Percentiles rank a stretch among this genome's conserved stretches.
These are phyloP conservation scores for Rotaria sp. DNA, from an alignment of 2,888 invertebrate species.

Conservation along the genomic window DNA sequence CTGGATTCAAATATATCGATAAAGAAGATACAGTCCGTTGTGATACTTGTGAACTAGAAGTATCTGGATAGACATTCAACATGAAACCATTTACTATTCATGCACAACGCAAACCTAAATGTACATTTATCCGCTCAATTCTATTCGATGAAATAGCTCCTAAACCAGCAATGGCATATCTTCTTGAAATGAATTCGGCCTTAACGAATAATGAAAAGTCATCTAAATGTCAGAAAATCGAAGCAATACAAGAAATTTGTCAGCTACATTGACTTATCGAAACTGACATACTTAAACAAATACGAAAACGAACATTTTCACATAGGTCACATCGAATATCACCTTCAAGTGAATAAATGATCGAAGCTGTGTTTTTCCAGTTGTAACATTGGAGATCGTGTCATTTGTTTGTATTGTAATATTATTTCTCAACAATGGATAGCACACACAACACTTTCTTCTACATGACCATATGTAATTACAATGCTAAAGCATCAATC, in stretches of 20 bases:
- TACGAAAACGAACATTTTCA: not conserved
- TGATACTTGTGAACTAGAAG: not conserved
- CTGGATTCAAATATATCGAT: not conserved
- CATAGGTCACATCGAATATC: not conserved
- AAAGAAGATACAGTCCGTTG: not conserved
- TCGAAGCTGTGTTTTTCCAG: not conserved
- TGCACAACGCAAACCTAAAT: not conserved
- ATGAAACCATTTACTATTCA: not conserved
- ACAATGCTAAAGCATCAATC: not conserved
- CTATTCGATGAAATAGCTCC: not conserved
- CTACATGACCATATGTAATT: not conserved
- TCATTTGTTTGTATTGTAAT: not conserved
- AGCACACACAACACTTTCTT: not conserved
- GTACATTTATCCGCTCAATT: not conserved
- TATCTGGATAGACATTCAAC: not conserved
- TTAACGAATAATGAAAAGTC: not conserved
- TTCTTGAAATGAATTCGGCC: not conserved
- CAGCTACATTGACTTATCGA: not conserved
- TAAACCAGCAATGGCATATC: not conserved
- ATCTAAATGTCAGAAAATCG: not conserved
- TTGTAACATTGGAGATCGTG: not conserved
- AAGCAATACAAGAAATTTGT: not conserved
- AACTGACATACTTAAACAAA: not conserved
- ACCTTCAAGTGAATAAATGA: not conserved
- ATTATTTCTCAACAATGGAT: not conserved